Base-by-base conservation (phyloP, 2,113 vertebrate genomes). In the Rousettus leschenaultii region DNA sequence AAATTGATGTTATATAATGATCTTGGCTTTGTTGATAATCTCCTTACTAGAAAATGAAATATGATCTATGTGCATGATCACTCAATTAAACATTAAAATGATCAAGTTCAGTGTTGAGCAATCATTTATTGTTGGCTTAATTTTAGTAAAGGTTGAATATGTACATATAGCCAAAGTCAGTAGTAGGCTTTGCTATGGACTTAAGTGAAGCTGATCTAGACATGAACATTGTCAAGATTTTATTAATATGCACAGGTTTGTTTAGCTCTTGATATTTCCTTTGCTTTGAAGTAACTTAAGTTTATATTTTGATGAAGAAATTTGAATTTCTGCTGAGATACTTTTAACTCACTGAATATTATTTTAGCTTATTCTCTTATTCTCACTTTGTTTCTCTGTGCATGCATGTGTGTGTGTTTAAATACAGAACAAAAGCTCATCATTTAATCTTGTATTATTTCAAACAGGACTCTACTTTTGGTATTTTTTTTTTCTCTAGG, bases 121-220 rank as follows among this genome's bases (percentile, higher is more conserved):
- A 97, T 19, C 98, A 61, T 75, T 96, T 94, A 86, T 70, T 96
- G 38, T 91, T 97, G 97, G 94, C 96, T 98, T 98, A 95, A 94
- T 61, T 35, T 86, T 6, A 82, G 57, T 85, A 90, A 96, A 96
- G 92, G 91, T 48, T 95, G 93, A 74, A 73, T 90, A 87, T 68
- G 38, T 96, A 96, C 96, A 97, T 98, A 96, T 61, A 97, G 55
- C 5, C 24, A 71, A 84, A 91, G 30, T 1, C 53, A 51, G 65
- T 85, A 65, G 3, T 70, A 79, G 21, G 11, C 1, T 24, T 82
- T 77, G 6, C 91, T 75, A 57, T 10, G 6, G 78, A 6, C 0
- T 0, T 24, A 18, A 89, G 9, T 21, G 43, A 43, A 92, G 33
- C 19, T 75, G 16, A 3, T 45, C 38, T 83, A 48, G 89, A 38